These are phyloP conservation scores for Cheiracanthium punctorium DNA, from an alignment of 2,888 invertebrate species.

Conservation along the genomic window DNA sequence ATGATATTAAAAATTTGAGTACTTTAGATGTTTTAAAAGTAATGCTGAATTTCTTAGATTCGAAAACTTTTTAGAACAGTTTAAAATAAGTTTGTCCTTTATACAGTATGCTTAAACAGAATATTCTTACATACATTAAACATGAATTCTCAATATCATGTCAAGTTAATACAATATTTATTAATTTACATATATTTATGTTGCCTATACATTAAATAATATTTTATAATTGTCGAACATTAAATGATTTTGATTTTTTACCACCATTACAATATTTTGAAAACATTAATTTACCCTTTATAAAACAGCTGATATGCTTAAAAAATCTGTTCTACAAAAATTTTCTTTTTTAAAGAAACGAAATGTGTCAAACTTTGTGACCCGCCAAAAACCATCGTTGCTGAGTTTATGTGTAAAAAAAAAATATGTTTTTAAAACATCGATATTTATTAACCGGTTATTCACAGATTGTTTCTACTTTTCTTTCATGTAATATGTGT, in stretches of 20 bases:
- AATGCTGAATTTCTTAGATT: too few species aligned
- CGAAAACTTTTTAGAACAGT: too few species aligned
- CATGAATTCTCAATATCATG: too few species aligned
- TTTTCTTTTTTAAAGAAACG: not conserved
- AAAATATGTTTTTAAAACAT: not conserved
- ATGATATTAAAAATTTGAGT: too few species aligned
- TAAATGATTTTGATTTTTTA: not conserved
- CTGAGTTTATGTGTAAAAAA: not conserved
- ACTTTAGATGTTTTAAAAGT: too few species aligned
- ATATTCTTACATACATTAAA: too few species aligned
- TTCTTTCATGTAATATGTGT: not conserved
- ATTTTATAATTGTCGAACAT: too few species aligned
- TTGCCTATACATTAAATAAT: too few species aligned
- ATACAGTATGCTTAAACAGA: too few species aligned
- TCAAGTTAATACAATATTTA: too few species aligned
- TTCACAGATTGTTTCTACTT: not conserved
- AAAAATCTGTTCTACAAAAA: not conserved
- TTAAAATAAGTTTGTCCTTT: too few species aligned
- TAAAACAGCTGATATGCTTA: not conserved
- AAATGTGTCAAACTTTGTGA: not conserved
- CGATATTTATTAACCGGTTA: slow-evolving; percentile 11
- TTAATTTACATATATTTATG: too few species aligned
- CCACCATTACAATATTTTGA: not conserved
- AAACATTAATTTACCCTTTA: not conserved
- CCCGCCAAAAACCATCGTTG: not conserved